Base-by-base conservation (phyloP, 2,888 invertebrate species). In the Drosophila austrosaltans region DNA sequence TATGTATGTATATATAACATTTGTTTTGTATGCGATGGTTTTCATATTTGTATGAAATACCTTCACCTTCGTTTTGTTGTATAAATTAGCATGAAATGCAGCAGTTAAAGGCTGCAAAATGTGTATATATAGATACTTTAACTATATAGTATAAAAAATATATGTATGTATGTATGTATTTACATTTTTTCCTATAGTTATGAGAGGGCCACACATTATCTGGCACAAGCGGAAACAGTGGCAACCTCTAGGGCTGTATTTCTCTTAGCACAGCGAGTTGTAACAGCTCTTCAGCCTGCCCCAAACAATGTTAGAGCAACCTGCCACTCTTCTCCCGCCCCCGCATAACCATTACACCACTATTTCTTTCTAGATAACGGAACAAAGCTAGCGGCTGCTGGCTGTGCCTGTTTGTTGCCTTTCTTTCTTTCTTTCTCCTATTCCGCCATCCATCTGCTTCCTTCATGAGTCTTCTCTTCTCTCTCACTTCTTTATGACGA, bases 51-150 rank as follows among this genome's bases (percentile, higher is more conserved):
- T 48, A 25, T 25, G 40, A 53, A 59, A 30, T 57, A 32, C 28
- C 42, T 42, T 40, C 48, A 53, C 53, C 62, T 53, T 53, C 10
- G 36, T 53, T 53, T 53, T 28, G 73, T 73, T 63, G 63, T 74
- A 72, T 74, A 75, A 85, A 87, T 82, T 87, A 75, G 79, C 78
- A 76, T 72, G 75, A 66, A 87, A 76, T 71, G 82, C 82, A 76
- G 75, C 71, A 69, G 60, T 61, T 36, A 75, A 77, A 69, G 76
- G 74, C 75, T 81, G 77, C 76, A 81, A 57, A 28, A 28, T 28
- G 5, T 28, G 1, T 28, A 28, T 28, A 28, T 28, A 28, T 32
- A 32, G 32, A 32, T 28, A 32, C 32, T 69, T 66, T 62, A 53
- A 79, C 71, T 79, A 71, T 77, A 78, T 60, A 53, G 68, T 28